phyloP scores from a whole-genome alignment of 2,113 vertebrate species.

The Ochotona curzoniae region DNA sequence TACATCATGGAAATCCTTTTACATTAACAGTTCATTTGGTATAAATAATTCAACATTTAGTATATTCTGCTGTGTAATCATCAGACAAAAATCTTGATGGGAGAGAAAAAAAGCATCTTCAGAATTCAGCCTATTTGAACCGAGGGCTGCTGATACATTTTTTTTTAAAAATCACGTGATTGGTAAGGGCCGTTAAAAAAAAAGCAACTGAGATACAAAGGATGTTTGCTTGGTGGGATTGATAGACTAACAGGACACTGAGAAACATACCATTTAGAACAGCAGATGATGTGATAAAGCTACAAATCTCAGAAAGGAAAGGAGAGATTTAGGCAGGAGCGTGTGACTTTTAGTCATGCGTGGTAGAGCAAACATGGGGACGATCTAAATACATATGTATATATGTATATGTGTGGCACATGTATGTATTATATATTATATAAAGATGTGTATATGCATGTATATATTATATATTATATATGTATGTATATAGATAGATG shows the following conservation, averaged over 20 bases:
- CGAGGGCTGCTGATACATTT: not conserved
- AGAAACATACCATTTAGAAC: not conserved
- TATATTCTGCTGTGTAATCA: not conserved
- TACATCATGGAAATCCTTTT: not conserved
- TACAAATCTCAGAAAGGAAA: not conserved
- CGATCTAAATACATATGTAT: too few relatives aligned
- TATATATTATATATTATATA: too few relatives aligned
- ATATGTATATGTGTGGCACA: too few relatives aligned
- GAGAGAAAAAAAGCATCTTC: not conserved
- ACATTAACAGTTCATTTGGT: not conserved
- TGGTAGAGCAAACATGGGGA: not conserved
- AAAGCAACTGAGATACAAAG: not conserved
- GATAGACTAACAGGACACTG: not conserved
- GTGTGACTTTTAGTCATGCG: not conserved
- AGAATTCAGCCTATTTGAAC: not conserved
- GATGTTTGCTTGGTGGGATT: not conserved
- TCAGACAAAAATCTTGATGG: not conserved
- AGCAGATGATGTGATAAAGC: not conserved
- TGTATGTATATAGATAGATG: too few relatives aligned
- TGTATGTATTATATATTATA: too few relatives aligned
- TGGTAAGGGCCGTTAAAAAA: not conserved
- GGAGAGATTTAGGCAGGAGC: not conserved
- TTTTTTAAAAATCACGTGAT: not conserved
- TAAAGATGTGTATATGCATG: too few relatives aligned
- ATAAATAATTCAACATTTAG: not conserved